phyloP scores from a whole-genome alignment of 2,888 invertebrate genomes.

The Polydrusus cervinus region DNA sequence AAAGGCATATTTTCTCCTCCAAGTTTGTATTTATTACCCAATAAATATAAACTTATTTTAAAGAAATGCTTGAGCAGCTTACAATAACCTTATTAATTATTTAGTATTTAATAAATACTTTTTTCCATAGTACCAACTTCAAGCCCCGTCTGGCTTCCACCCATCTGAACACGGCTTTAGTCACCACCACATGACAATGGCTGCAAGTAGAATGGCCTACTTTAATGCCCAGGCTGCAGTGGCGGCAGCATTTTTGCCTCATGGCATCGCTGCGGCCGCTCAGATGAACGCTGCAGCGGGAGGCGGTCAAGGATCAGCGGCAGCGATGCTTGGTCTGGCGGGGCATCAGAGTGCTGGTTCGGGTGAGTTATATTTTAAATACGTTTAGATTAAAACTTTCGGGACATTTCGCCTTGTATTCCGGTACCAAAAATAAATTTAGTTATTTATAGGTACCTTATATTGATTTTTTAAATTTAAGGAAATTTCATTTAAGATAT shows the following conservation, averaged over 20 bases:
- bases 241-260: slow-evolving; percentile 89
- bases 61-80: too few species aligned
- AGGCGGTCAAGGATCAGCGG: slow-evolving; percentile 66
- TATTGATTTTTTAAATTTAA: too few species aligned
- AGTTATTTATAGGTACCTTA: too few species aligned
- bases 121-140: slow-evolving; percentile 65
- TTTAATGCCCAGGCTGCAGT: slow-evolving; percentile 95
- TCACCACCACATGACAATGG: slow-evolving; percentile 81
- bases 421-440: too few species aligned
- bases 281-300: slow-evolving; percentile 67
- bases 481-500: too few species aligned
- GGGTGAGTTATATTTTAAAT: slow-evolving; percentile 64
- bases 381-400: neutral
- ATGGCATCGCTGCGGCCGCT: slow-evolving; percentile 74
- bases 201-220: slow-evolving; percentile 89
- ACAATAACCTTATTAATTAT: too few species aligned
- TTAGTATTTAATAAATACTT: neutral
- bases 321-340: slow-evolving; percentile 69
- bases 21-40: too few species aligned
- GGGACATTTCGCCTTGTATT: too few species aligned
- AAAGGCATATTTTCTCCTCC: too few species aligned
- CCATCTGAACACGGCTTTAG: slow-evolving; percentile 66
- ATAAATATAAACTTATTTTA: too few species aligned
- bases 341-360: slow-evolving; percentile 67
- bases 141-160: slow-evolving; percentile 68